Evolutionary conservation across 2,797 vertebrate genomes (phyloP), one percentile per base, ranked within the genome.

Genomic region (Pipistrellus kuhlii): DNA sequence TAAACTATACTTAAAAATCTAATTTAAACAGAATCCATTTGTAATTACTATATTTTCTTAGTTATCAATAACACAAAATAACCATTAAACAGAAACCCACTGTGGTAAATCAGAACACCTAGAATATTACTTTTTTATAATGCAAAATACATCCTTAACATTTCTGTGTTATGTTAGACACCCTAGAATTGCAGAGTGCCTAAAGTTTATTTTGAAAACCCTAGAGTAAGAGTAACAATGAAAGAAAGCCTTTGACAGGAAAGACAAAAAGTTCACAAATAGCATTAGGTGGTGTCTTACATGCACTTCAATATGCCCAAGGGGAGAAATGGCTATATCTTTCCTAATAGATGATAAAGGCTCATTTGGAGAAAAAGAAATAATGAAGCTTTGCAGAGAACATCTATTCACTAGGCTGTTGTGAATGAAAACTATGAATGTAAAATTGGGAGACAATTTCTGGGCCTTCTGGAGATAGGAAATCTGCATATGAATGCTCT

Each of bases 371-470:
- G 30, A 76, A 81, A 18, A 87, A 94, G 53, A 93, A 95, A 97
- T 51, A 94, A 89, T 30, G 14, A 27, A 21, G 30, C 17, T 35
- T 91, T 77, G 57, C n/a, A 96, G 66, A 93, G 87, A 96, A 76
- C 46, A 84, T 91, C 30, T 95, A 88, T 95, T 94, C 69, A 86
- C 84, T 73, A 66, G 44, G 35, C 27, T 96, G 53, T 86, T 95
- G 35, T 96, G 82, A 94, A 93, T 77, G 78, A 94, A 97, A 97
- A 48, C 76, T 90, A 97, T 88, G 85, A 94, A 93, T 93, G 62
- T 84, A 88, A 94, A 96, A 93, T 46, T 30, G 48, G 38, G 81
- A 93, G 62, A 83, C 48, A 93, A 44, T 90, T 91, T 95, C 82
- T 93, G 64, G 44, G 53, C 75, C 86, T 91, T 81, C 20, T 46